Percentiles rank a stretch among this genome's conserved stretches.
phyloP scores from a whole-genome alignment of 2,888 invertebrate genomes.

The Synanthedon myopaeformis region DNA sequence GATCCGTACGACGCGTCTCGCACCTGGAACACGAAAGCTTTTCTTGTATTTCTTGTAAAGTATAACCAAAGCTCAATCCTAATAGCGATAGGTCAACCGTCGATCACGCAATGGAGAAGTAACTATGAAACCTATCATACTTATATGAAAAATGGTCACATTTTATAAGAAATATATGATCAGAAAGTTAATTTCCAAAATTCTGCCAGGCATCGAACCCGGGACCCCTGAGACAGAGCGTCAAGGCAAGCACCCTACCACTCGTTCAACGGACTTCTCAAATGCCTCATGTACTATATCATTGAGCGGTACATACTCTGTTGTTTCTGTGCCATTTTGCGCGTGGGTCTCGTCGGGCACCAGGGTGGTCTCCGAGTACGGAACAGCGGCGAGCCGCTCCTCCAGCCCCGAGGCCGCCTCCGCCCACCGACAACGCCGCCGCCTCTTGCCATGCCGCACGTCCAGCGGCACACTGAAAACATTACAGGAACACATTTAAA shows the following conservation, averaged over 20 bases:
- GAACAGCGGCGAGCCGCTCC: constrained; percentile 69
- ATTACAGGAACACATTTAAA: not conserved
- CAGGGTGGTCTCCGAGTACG: constrained; percentile 75
- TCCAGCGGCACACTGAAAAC: constrained; percentile 80
- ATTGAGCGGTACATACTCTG: constrained; percentile 71
- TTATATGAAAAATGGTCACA: too few relatives aligned
- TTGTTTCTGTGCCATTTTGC: constrained; percentile 92
- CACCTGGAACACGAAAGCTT: constrained; percentile 67
- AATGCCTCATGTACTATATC: not conserved
- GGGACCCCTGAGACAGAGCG: too few relatives aligned
- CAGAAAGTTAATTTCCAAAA: too few relatives aligned
- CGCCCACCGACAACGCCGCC: constrained; percentile 59
- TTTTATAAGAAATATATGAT: too few relatives aligned
- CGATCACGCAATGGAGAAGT: too few relatives aligned
- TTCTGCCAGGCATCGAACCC: too few relatives aligned
- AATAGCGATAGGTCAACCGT: too few relatives aligned
- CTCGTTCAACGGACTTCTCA: too few relatives aligned
- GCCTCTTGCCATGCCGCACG: constrained; percentile 87
- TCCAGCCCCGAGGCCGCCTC: constrained; percentile 62
- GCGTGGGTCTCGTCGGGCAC: constrained; percentile 47
- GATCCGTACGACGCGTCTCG: constrained; percentile 87
- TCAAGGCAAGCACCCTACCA: too few relatives aligned
- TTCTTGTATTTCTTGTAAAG: too few relatives aligned
- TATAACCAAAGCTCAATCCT: too few relatives aligned
- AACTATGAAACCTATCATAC: too few relatives aligned